Percentiles rank a stretch among this genome's conserved stretches.
Evolutionary conservation across 2,113 vertebrate genomes (phyloP).

Genomic region (Struthidea cinerea): DNA sequence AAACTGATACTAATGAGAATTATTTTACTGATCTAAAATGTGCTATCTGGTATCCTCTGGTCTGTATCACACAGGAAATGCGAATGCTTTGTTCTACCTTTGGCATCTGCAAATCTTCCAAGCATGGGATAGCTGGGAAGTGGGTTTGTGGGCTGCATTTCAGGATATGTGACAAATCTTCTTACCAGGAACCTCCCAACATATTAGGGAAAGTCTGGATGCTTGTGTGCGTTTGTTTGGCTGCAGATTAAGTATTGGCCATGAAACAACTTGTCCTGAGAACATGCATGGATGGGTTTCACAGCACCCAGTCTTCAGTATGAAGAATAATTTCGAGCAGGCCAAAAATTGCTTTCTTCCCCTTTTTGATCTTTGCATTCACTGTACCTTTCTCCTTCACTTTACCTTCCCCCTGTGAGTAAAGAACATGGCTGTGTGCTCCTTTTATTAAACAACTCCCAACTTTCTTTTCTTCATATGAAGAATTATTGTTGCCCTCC

Average conservation of each 20-base stretch:
- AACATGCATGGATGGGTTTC: neutral
- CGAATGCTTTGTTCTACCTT: neutral
- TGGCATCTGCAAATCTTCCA: neutral
- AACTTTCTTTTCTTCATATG: neutral
- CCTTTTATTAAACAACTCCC: neutral
- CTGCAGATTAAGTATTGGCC: neutral
- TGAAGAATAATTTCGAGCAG: neutral
- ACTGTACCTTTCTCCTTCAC: neutral
- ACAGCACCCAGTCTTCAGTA: neutral
- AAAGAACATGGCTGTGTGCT: neutral
- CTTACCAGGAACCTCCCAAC: neutral
- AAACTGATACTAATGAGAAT: neutral
- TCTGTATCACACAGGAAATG: neutral
- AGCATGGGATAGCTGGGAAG: neutral
- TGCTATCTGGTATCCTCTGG: neutral
- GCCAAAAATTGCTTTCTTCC: neutral
- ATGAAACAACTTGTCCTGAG: neutral
- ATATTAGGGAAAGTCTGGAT: neutral
- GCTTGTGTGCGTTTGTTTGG: neutral
- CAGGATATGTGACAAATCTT: neutral
- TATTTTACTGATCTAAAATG: neutral
- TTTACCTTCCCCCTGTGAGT: neutral
- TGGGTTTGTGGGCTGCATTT: neutral
- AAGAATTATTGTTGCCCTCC: neutral
- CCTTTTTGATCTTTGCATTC: neutral